These are phyloP conservation scores for Laticauda colubrina DNA, from an alignment of 2,113 vertebrate genomes.

Conservation along the genomic window DNA sequence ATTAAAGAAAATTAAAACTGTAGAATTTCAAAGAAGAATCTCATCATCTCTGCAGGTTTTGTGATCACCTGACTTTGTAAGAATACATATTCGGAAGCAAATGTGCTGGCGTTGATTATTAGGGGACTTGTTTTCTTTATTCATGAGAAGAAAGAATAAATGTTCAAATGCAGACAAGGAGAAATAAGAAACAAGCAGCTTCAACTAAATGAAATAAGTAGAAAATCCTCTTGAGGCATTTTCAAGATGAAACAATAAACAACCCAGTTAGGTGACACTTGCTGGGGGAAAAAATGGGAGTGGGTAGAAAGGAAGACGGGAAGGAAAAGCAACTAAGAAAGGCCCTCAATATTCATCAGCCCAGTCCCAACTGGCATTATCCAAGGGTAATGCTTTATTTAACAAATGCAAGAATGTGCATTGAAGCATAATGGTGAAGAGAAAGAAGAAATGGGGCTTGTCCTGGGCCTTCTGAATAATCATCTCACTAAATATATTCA, in stretches of 20 bases:
- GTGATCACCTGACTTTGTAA: neutral
- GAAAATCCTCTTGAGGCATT: conserved; percentile 49
- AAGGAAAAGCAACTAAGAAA: neutral
- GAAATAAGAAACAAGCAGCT: conserved; percentile 34
- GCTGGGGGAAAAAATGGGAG: conserved; percentile 14
- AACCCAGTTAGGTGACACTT: conserved; percentile 59
- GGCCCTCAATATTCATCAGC: conserved; percentile 23
- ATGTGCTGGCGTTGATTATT: neutral
- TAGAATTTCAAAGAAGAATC: neutral
- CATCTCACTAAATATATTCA: neutral
- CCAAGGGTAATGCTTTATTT: neutral
- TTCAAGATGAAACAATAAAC: conserved; percentile 49
- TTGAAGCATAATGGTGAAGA: neutral
- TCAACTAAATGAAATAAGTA: conserved; percentile 27
- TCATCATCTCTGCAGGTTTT: neutral
- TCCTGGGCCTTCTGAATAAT: rapidly evolving
- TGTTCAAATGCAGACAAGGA: conserved; percentile 18
- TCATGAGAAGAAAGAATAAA: neutral
- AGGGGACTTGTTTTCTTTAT: neutral
- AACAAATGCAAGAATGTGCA: rapidly evolving
- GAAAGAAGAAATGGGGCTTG: conserved; percentile 7
- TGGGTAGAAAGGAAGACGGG: conserved; percentile 3
- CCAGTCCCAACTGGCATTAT: conserved; percentile 19
- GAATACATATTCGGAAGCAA: neutral
- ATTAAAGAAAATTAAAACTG: neutral